Conservation (phyloP, 2,888 invertebrate species). For the Hirudinaria manillensis region DNA sequence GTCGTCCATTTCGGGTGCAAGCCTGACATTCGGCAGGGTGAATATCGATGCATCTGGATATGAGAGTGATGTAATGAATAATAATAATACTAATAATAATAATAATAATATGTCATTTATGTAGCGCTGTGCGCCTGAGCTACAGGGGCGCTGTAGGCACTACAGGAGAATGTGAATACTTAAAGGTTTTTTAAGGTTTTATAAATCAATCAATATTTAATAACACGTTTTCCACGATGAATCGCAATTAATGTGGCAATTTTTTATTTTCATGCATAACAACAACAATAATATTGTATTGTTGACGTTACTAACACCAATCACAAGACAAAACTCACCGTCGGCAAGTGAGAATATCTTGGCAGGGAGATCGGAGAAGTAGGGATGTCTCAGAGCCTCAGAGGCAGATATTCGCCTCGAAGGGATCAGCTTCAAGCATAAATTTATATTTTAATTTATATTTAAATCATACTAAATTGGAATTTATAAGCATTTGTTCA, state of each 20-base stretch:
- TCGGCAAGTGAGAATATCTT: constrained; percentile 84
- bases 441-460: constrained; percentile 6
- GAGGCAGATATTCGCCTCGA: constrained; percentile 77
- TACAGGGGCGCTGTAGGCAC: too few relatives aligned
- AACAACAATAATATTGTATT: too few relatives aligned
- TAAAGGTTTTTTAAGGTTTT: too few relatives aligned
- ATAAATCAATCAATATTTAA: too few relatives aligned
- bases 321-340: constrained; percentile 60
- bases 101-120: too few relatives aligned
- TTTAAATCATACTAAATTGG: neutral
- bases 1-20: neutral
- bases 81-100: too few relatives aligned
- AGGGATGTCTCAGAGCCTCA: constrained; percentile 78
- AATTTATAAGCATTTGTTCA: neutral
- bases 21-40: constrained; percentile 3
- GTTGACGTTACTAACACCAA: too few relatives aligned
- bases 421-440: constrained; percentile 63
- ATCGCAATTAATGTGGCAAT: too few relatives aligned
- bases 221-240: too few relatives aligned
- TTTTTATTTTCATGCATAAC: too few relatives aligned
- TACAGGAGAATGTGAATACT: too few relatives aligned
- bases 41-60: constrained; percentile 22
- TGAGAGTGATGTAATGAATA: neutral
- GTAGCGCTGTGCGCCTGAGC: too few relatives aligned
- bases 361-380: constrained; percentile 82